These are phyloP conservation scores for Luehdorfia chinensis DNA, from an alignment of 1,140 invertebrate genomes.

Conservation along the genomic window DNA sequence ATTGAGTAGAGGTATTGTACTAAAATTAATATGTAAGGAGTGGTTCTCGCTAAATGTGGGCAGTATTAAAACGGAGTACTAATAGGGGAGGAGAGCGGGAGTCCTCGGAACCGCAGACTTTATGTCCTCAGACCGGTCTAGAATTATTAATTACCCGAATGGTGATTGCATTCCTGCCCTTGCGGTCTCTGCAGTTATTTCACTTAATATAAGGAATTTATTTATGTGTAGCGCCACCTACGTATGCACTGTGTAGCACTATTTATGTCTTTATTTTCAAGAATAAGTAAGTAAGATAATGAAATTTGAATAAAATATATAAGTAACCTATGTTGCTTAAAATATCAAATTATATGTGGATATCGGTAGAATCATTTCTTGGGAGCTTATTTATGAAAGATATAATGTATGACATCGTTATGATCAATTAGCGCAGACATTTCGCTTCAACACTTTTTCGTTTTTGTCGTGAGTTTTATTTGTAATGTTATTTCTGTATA, in stretches of 20 bases:
- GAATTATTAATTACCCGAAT: conserved; percentile 73
- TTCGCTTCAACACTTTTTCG: too few relatives aligned
- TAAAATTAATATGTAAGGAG: conserved; percentile 69
- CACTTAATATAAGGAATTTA: conserved; percentile 18
- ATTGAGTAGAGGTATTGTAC: too few relatives aligned
- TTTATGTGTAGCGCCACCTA: conserved; percentile 6
- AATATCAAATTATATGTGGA: too few relatives aligned
- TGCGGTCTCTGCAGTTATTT: conserved; percentile 42
- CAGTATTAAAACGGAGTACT: conserved; percentile 67
- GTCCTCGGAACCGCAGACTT: conserved; percentile 54
- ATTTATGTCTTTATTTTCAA: neutral
- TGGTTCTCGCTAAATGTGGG: conserved; percentile 55
- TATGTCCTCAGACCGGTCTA: conserved; percentile 64
- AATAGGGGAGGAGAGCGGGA: conserved; percentile 39
- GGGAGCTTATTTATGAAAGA: too few relatives aligned
- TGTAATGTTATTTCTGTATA: too few relatives aligned
- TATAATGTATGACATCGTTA: too few relatives aligned
- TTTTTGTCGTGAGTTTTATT: too few relatives aligned
- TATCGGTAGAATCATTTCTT: too few relatives aligned
- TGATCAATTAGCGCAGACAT: too few relatives aligned
- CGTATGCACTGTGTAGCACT: neutral
- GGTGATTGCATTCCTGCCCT: conserved; percentile 58
- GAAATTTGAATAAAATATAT: too few relatives aligned
- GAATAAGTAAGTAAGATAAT: too few relatives aligned
- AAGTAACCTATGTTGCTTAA: neutral